phyloP scores from a whole-genome alignment of 1,140 invertebrate species.

The Caenorhabditis briggsae region DNA sequence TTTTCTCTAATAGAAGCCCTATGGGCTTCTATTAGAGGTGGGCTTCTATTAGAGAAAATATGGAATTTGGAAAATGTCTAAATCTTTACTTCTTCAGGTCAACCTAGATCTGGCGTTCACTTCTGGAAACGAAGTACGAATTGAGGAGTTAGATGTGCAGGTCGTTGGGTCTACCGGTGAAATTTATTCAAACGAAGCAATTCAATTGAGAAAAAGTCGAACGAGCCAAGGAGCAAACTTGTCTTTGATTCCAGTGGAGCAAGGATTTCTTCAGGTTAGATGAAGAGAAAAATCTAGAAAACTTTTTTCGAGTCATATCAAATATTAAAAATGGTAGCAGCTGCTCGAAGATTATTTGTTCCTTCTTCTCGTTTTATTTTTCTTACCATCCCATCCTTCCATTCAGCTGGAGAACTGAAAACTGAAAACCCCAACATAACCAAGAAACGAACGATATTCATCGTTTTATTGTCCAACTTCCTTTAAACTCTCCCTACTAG shows the following conservation, averaged over 20 bases:
- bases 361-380: neutral
- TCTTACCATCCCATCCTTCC: neutral
- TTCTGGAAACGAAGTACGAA: conserved; percentile 83
- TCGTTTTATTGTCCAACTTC: conserved; percentile 53
- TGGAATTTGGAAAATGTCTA: neutral
- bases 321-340: no score
- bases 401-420: neutral
- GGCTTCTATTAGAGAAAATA: no score
- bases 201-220: conserved; percentile 65
- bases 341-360: no score
- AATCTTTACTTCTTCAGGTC: conserved; percentile 61
- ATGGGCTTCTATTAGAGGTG: no score
- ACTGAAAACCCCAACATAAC: neutral
- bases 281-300: no score
- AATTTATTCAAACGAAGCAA: conserved; percentile 39
- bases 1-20: no score
- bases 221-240: conserved; percentile 83
- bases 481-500: neutral
- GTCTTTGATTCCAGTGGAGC: conserved; percentile 88
- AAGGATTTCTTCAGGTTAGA: conserved; percentile 90
- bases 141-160: conserved; percentile 85
- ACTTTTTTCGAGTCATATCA: no score
- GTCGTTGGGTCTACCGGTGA: conserved; percentile 85
- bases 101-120: conserved; percentile 79
- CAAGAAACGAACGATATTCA: conserved; percentile 42